A percentile compares a stretch with the other conserved stretches of the same genome.
phyloP scores from a whole-genome alignment of 2,113 vertebrate species.

The Sylvia atricapilla region DNA sequence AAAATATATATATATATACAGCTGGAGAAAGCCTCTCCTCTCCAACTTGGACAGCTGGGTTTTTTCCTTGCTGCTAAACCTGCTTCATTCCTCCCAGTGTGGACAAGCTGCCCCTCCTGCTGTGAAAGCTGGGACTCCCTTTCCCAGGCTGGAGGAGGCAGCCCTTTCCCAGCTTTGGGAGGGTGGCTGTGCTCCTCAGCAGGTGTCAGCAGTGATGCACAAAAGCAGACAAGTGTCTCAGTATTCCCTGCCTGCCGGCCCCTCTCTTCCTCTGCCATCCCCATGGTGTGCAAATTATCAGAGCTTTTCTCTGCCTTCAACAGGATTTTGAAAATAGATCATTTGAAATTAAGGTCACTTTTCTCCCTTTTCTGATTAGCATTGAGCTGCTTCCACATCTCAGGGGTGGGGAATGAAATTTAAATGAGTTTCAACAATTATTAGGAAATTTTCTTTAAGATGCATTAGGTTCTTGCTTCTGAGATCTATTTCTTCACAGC shows the following conservation, averaged over 20 bases:
- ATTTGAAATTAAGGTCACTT: slow-evolving; percentile 57
- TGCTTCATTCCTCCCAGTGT: neutral
- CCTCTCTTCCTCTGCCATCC: neutral
- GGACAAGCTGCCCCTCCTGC: neutral
- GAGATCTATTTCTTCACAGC: slow-evolving; percentile 32
- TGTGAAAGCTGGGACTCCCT: neutral
- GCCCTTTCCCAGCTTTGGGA: neutral
- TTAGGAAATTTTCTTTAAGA: slow-evolving; percentile 52
- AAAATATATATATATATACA: no score
- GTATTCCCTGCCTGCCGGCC: neutral
- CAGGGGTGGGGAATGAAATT: slow-evolving; percentile 54
- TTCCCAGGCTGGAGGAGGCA: accelerated
- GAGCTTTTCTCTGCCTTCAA: slow-evolving; percentile 28
- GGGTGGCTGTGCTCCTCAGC: neutral
- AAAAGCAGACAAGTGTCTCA: neutral
- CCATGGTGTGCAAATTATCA: neutral
- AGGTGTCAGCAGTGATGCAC: slow-evolving; percentile 28
- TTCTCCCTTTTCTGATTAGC: slow-evolving; percentile 37
- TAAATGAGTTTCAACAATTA: slow-evolving; percentile 46
- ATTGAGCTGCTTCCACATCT: neutral
- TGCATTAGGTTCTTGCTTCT: neutral
- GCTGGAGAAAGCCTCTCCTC: neutral
- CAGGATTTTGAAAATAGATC: slow-evolving; percentile 57
- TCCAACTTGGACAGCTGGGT: accelerated
- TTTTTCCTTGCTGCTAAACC: neutral